Base-by-base conservation (phyloP, 2,797 vertebrate species). In the Myotis daubentonii region DNA sequence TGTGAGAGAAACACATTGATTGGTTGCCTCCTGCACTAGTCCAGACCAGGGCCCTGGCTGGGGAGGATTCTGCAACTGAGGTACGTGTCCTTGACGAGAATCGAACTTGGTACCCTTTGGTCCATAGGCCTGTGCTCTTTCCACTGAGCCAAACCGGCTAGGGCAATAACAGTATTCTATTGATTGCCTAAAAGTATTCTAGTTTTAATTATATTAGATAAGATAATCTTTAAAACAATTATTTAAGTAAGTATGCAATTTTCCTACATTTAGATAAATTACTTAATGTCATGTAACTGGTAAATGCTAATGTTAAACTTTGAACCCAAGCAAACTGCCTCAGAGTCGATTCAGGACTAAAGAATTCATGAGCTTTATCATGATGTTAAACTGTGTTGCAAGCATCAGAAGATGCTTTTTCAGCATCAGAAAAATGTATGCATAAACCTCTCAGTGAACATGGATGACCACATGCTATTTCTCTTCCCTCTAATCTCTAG, bases 191-290 rank as follows among this genome's bases (percentile, higher is more conserved):
- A 89, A 0, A 47, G 1, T 22, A 51, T 66, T 90, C 84, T 85
- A 84, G 91, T 75, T 84, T 87, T 65, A 51, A 60, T 8, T 87
- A 15, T 79, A 53, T 49, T 57, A 49, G 1, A 20, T 36, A 5
- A 41, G 23, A 44, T 6, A 76, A 55, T 17, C 13, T 65, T 87
- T 3, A 44, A 47, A 87, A 71, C 6, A n/a, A 55, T 0, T 76
- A 89, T 71, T 89, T 68, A 92, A 66, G 15, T 60, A 51, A 7
- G 5, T n/a, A 19, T 87, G 30, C 2, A 53, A 62, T 93, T 76
- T 90, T 12, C 30, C 4, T 79, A n/a, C 17, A 75, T 30, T 82
- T 70, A 28, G 62, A 65, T 65, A 89, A 74, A 5, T 86, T 62
- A 33, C 8, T 22, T 49, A 49, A 30, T 33, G 4, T 70, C 49